Evolutionary conservation across 2,888 invertebrate genomes (phyloP).

Genomic region (Hypomecis atomaria): DNA sequence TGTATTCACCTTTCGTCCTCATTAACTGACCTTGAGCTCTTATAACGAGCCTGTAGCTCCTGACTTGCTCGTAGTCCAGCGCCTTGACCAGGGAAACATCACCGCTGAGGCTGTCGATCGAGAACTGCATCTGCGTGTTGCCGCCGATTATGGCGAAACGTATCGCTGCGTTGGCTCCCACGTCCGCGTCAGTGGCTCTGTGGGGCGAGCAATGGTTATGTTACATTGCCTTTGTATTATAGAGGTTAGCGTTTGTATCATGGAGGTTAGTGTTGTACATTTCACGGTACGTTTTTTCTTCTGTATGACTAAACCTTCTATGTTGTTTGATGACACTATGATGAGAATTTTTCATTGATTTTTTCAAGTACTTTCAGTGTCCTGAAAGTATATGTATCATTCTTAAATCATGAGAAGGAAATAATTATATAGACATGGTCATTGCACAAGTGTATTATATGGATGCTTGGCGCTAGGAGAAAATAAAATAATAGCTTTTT

Average conservation of each 20-base stretch:
- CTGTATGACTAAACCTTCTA: too few species aligned
- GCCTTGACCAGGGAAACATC: conserved; percentile 94
- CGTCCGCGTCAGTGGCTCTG: conserved; percentile 96
- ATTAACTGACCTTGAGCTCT: conserved; percentile 89
- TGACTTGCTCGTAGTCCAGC: conserved; percentile 94
- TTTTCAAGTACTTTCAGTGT: too few species aligned
- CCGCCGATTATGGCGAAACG: conserved; percentile 98
- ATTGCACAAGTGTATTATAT: too few species aligned
- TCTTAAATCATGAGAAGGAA: too few species aligned
- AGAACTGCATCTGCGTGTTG: conserved; percentile 96
- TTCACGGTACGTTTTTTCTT: too few species aligned
- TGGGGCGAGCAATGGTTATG: conserved; percentile 18
- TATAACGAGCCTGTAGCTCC: conserved; percentile 94
- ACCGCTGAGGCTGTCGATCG: conserved; percentile 96
- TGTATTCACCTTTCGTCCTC: not conserved
- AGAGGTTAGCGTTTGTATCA: too few species aligned
- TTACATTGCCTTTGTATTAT: not conserved
- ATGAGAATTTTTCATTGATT: too few species aligned
- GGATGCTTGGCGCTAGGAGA: too few species aligned
- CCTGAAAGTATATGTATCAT: too few species aligned
- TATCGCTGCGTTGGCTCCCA: conserved; percentile 96
- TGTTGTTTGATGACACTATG: too few species aligned
- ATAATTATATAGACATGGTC: too few species aligned
- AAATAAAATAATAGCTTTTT: too few species aligned
- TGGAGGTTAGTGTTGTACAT: not conserved